Evolutionary conservation across 1,140 invertebrate genomes (phyloP), one percentile per base, ranked within the genome.

Genomic region (Harlomillsia oculata): DNA sequence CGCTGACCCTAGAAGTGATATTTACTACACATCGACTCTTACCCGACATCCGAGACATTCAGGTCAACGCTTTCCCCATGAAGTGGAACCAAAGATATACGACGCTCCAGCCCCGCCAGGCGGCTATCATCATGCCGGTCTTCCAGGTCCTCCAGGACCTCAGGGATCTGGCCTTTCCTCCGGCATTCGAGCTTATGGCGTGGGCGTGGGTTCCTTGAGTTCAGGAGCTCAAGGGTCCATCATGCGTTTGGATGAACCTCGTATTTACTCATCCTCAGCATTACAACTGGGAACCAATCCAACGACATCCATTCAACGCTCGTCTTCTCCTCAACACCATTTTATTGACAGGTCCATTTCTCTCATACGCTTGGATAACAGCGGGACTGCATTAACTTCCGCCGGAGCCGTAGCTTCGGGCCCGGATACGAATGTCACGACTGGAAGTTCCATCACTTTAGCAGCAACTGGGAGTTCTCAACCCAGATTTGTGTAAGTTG

Each of bases 11-110:
- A 18, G 59, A 14, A 61, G 54, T 56, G 63, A 64, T 41, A 64
- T 64, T 56, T 64, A 64, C 45, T 64, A 61, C 40, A 64, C 63
- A n/a, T 61, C 63, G 13, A 64, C 63, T 8, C 39, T 64, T 3
- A 57, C 32, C 16, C 20, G 63, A 11, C 63, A 64, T 30, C 45
- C 62, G 3, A 30, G 62, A 30, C 54, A 59, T 48, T 44, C 56
- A 4, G 32, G 28, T 9, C 29, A 25, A 21, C 9, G 53, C n/a
- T 53, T 40, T 49, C 37, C 26, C 13, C 37, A 53, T 41, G 39
- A 40, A 25, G 26, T 28, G 30, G 48, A 25, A 20, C 14, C 21
- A 1, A 64, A 64, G 50, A 54, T 59, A 14, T 64, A 64, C 37
- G 63, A 64, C 23, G 46, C 59, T 25, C 62, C 62, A 16, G 26